A percentile compares a stretch with the other conserved stretches of the same genome.
phyloP scores from a whole-genome alignment of 2,797 vertebrate species.

The Pipistrellus pygmaeus region DNA sequence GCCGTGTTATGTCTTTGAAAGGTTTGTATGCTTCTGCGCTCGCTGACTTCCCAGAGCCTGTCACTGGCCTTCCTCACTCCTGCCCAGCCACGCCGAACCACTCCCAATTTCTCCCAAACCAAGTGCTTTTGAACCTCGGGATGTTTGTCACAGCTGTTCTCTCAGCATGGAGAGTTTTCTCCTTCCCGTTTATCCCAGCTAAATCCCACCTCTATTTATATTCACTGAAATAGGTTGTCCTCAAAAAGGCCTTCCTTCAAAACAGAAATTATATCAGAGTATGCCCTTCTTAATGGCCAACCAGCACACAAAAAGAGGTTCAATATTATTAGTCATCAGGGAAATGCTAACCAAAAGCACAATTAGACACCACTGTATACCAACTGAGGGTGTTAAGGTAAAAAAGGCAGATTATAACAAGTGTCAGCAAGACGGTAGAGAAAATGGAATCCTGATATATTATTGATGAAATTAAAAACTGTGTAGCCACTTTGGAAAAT shows the following conservation, averaged over 20 bases:
- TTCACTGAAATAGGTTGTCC: slow-evolving; percentile 8
- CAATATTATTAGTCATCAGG: background rate
- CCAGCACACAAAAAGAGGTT: background rate
- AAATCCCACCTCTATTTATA: background rate
- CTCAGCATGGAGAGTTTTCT: background rate
- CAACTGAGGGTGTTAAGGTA: too few relatives aligned
- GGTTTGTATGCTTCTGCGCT: background rate
- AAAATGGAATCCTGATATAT: background rate
- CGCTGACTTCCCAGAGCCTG: background rate
- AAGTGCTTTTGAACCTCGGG: background rate
- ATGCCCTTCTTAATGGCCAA: background rate
- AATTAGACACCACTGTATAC: background rate
- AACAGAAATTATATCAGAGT: slow-evolving; percentile 9
- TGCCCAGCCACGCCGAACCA: background rate
- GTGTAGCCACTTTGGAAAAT: background rate
- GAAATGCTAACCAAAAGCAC: background rate
- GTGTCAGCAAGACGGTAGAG: background rate
- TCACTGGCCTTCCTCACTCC: background rate
- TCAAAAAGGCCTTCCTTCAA: background rate
- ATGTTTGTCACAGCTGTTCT: background rate
- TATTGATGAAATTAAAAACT: background rate
- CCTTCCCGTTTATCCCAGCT: background rate
- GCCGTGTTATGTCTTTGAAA: background rate
- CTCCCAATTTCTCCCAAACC: background rate
- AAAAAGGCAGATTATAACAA: background rate